phyloP scores from a whole-genome alignment of 2,797 vertebrate genomes.

The Microctenopoma steveboyesi region DNA sequence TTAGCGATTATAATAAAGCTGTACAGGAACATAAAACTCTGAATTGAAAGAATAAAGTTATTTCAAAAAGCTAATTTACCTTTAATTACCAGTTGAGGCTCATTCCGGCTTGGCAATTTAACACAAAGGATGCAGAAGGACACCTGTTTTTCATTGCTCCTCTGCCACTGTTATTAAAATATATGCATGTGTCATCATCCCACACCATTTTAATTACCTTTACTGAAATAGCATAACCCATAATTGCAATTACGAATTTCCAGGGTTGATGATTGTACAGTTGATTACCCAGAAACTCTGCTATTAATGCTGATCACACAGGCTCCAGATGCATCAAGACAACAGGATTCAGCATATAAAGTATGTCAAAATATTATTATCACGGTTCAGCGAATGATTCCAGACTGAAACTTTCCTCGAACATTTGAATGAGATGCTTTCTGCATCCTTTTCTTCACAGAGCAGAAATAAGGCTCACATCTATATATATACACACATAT shows the following conservation, averaged over 20 bases:
- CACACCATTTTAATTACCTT: constrained; percentile 63
- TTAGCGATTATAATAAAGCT: constrained; percentile 35
- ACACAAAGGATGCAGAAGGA: constrained; percentile 37
- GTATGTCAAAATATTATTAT: constrained; percentile 12
- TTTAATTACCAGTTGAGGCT: constrained; percentile 58
- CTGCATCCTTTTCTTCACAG: constrained; percentile 16
- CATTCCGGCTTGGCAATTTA: constrained; percentile 48
- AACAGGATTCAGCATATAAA: constrained; percentile 23
- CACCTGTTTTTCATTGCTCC: constrained; percentile 54
- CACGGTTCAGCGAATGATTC: not conserved
- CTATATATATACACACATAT: no score
- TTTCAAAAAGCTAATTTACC: constrained; percentile 61
- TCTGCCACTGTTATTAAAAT: constrained; percentile 55
- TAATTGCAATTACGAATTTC: constrained; percentile 65
- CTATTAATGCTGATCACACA: constrained; percentile 14
- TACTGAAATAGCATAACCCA: constrained; percentile 52
- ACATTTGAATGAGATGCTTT: constrained; percentile 1
- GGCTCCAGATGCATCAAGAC: constrained; percentile 10
- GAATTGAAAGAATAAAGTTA: constrained; percentile 11
- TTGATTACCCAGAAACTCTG: constrained; percentile 46
- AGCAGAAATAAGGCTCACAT: constrained; percentile 25
- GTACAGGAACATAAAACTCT: constrained; percentile 40
- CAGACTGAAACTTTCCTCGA: constrained; percentile 3
- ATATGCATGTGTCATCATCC: constrained; percentile 46
- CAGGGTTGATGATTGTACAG: constrained; percentile 37